Evolutionary conservation across 2,113 vertebrate species (phyloP).

Genomic region (Barnardius zonarius): DNA sequence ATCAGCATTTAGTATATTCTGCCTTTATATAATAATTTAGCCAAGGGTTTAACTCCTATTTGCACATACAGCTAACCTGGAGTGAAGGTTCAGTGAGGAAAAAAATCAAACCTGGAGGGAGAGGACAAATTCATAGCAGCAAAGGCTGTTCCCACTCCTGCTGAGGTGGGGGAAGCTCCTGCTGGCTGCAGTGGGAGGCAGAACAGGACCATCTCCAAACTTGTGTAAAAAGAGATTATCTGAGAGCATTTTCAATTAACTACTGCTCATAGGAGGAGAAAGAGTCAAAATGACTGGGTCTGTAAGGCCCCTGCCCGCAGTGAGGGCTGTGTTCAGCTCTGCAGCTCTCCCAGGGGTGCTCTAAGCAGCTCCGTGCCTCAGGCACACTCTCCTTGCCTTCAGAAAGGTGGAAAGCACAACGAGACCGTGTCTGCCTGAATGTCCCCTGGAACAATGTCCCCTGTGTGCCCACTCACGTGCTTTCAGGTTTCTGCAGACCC

Average conservation of each 20-base stretch:
- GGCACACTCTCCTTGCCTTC: constrained; percentile 8
- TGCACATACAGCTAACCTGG: constrained; percentile 28
- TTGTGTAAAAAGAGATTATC: background rate
- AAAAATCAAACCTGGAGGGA: background rate
- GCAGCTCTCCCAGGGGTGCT: background rate
- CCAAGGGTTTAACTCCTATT: constrained; percentile 28
- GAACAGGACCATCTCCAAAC: background rate
- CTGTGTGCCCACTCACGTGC: fast-evolving
- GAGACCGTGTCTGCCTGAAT: background rate
- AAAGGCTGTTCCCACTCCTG: background rate
- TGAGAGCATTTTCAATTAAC: background rate
- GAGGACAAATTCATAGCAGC: background rate
- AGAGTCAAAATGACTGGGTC: background rate
- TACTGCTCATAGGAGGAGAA: background rate
- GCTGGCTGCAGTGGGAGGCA: background rate
- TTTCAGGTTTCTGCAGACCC: background rate
- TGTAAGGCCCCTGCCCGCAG: background rate
- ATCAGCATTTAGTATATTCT: constrained; percentile 24
- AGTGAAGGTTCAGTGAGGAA: background rate
- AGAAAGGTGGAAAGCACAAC: background rate
- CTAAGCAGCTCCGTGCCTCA: background rate
- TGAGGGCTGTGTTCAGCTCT: background rate
- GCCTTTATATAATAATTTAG: constrained; percentile 40
- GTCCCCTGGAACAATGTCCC: background rate
- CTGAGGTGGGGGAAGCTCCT: background rate